Conservation (phyloP, 2,888 invertebrate species). For the Drosophila parthenogenetica region DNA sequence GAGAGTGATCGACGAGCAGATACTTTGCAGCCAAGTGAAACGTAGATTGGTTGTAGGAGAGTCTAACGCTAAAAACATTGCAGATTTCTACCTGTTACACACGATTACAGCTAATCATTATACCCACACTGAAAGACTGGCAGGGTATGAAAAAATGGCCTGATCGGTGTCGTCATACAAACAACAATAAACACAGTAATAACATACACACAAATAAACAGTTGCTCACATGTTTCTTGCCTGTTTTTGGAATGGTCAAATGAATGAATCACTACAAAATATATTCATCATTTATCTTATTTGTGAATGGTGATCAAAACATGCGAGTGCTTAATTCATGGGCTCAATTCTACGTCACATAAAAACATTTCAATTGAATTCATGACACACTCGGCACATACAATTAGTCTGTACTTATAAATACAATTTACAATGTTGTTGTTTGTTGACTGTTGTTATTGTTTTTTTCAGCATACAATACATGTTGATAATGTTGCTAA, state of each 20-base stretch:
- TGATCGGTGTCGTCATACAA: constrained; percentile 70
- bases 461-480: constrained; percentile 3
- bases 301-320: constrained; percentile 25
- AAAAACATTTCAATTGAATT: constrained; percentile 21
- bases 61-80: not conserved
- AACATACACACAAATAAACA: constrained; percentile 25
- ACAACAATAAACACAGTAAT: constrained; percentile 25
- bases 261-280: constrained; percentile 38
- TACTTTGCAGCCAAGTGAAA: not conserved
- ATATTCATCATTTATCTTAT: constrained; percentile 10
- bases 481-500: constrained; percentile 28
- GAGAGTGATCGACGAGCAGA: constrained; percentile 11
- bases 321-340: not conserved
- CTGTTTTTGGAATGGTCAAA: not conserved
- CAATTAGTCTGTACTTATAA: constrained; percentile 9
- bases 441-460: not conserved
- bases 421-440: not conserved
- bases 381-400: constrained; percentile 5
- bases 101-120: not conserved
- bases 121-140: not conserved
- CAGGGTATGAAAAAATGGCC: constrained; percentile 65
- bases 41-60: too few relatives aligned
- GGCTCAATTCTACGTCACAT: constrained; percentile 16
- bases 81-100: not conserved
- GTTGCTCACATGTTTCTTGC: constrained; percentile 43